These are phyloP conservation scores for Dryadula phaetusa DNA, from an alignment of 2,888 invertebrate species.

Conservation along the genomic window DNA sequence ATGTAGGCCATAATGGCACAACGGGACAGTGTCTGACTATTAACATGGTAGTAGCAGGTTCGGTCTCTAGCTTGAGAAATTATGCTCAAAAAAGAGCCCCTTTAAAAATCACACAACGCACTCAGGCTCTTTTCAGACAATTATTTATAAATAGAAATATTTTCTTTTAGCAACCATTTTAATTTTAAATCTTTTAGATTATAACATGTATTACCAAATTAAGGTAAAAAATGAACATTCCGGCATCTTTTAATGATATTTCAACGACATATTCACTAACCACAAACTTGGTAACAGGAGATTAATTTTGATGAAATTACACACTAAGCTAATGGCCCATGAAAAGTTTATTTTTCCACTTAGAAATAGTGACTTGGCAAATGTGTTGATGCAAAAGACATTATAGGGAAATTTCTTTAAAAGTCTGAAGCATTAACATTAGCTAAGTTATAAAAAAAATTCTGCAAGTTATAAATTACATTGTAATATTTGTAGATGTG, in stretches of 20 bases:
- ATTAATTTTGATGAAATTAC: conserved; percentile 21
- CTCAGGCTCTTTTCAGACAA: too few species aligned
- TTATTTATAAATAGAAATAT: too few species aligned
- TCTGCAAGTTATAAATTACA: background rate
- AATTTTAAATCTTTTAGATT: background rate
- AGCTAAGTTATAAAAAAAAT: background rate
- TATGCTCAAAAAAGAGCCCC: too few species aligned
- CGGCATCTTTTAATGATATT: background rate
- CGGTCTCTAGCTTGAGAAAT: too few species aligned
- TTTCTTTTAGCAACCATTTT: too few species aligned
- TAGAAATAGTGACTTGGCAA: conserved; percentile 13
- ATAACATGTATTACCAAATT: background rate
- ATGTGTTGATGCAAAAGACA: conserved; percentile 21
- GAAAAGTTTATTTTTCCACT: conserved; percentile 16
- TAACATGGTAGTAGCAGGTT: too few species aligned
- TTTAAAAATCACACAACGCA: too few species aligned
- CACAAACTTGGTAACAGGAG: background rate
- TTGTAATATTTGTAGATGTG: too few species aligned
- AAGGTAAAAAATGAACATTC: background rate
- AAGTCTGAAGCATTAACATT: background rate
- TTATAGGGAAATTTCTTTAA: conserved; percentile 2
- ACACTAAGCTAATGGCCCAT: background rate
- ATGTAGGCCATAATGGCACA: too few species aligned
- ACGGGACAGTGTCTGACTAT: too few species aligned
- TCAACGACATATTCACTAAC: background rate